Evolutionary conservation across 2,797 vertebrate genomes (phyloP).

Genomic region (Scomberomorus guttatus): DNA sequence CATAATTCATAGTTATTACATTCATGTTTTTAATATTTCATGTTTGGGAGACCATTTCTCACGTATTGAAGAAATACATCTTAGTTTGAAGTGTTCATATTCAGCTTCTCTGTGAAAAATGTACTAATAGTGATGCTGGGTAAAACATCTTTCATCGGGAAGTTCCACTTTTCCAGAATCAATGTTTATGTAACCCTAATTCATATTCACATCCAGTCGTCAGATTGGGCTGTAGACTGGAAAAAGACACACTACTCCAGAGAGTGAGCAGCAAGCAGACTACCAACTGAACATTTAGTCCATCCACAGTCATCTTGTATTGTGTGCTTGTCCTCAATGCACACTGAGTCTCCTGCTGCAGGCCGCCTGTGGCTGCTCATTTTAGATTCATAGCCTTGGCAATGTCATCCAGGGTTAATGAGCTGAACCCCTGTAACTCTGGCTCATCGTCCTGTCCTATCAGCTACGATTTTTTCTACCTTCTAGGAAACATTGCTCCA

Average conservation of each 20-base stretch:
- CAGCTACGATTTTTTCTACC: not conserved
- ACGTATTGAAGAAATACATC: conserved; percentile 30
- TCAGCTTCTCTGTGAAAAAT: conserved; percentile 17
- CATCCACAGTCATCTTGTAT: not conserved
- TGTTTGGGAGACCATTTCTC: conserved; percentile 23
- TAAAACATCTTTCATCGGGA: conserved; percentile 38
- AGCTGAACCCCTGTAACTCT: conserved; percentile 6
- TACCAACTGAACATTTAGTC: conserved; percentile 18
- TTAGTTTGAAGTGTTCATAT: conserved; percentile 7
- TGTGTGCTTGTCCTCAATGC: conserved; percentile 21
- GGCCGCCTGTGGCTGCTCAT: conserved; percentile 25
- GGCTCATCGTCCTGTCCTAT: not conserved
- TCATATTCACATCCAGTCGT: conserved; percentile 42
- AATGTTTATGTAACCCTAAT: conserved; percentile 48
- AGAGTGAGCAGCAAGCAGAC: conserved; percentile 32
- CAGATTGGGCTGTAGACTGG: conserved; percentile 22
- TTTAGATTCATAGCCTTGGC: conserved; percentile 8
- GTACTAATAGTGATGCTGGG: not conserved
- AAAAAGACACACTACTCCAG: conserved; percentile 38
- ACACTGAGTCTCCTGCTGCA: conserved; percentile 11
- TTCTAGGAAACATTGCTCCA: not conserved
- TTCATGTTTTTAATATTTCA: conserved; percentile 52
- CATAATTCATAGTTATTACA: conserved; percentile 56
- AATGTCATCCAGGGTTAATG: conserved; percentile 14
- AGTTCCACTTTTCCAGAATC: conserved; percentile 37